These are phyloP conservation scores for Drosophila tripunctata DNA, from an alignment of 2,888 invertebrate species.

Conservation along the genomic window DNA sequence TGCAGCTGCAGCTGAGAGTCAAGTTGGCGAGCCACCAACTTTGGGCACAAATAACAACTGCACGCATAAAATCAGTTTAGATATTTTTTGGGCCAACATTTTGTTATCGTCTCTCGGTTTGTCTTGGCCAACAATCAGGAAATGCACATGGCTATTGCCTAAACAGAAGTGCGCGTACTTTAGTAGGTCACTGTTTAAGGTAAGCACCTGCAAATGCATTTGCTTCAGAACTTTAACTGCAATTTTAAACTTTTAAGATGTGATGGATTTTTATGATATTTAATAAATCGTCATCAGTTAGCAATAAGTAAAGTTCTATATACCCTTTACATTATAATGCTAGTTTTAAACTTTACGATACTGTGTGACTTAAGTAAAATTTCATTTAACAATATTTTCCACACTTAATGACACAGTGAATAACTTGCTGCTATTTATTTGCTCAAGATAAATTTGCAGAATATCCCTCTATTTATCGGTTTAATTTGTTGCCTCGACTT, in stretches of 20 bases:
- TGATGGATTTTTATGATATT: too few species aligned
- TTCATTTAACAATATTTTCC: not conserved
- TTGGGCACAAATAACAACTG: conserved; percentile 50
- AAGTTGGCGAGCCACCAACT: conserved; percentile 61
- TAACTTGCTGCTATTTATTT: not conserved
- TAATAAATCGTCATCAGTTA: too few species aligned
- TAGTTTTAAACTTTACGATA: too few species aligned
- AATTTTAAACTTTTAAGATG: too few species aligned
- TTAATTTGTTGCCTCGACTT: conserved; percentile 30
- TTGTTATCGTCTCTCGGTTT: conserved; percentile 55
- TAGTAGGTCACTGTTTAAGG: conserved; percentile 29
- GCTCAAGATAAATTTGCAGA: not conserved
- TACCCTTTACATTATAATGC: too few species aligned
- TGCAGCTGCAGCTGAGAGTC: conserved; percentile 68
- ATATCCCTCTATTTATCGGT: conserved; percentile 38
- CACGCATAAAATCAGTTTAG: conserved; percentile 51
- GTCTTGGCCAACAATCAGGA: conserved; percentile 62
- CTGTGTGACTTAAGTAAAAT: too few species aligned
- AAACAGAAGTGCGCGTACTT: not conserved
- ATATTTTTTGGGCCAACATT: conserved; percentile 45
- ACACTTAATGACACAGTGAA: not conserved
- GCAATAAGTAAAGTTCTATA: too few species aligned
- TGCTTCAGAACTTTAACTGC: too few species aligned
- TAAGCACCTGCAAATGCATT: not conserved
- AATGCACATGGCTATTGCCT: conserved; percentile 1